These are phyloP conservation scores for Pollenia labialis DNA, from an alignment of 2,888 invertebrate species.

Conservation along the genomic window DNA sequence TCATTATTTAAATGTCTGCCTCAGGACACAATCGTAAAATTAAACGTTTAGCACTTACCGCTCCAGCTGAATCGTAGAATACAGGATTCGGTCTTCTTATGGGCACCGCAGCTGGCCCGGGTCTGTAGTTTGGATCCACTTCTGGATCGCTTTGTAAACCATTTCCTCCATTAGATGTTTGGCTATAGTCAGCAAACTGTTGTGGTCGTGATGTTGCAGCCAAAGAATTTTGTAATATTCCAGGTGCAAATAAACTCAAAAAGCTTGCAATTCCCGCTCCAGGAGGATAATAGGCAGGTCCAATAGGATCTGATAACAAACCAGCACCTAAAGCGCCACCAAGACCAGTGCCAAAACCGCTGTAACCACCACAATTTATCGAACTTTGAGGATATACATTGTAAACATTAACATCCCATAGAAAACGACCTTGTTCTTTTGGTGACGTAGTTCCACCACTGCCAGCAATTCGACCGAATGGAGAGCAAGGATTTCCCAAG, in stretches of 20 bases:
- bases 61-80: constrained; percentile 78
- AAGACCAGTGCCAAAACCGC: constrained; percentile 74
- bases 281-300: constrained; percentile 67
- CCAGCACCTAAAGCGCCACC: constrained; percentile 73
- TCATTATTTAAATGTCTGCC: too few relatives aligned
- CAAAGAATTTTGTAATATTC: constrained; percentile 78
- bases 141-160: constrained; percentile 79
- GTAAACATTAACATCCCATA: constrained; percentile 82
- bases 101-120: constrained; percentile 61
- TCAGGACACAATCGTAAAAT: too few relatives aligned
- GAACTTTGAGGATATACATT: constrained; percentile 77
- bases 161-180: constrained; percentile 41
- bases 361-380: constrained; percentile 47
- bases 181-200: constrained; percentile 52
- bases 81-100: constrained; percentile 78
- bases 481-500: constrained; percentile 75
- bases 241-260: constrained; percentile 80
- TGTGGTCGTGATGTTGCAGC: constrained; percentile 75
- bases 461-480: constrained; percentile 77
- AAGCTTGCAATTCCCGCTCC: constrained; percentile 79
- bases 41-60: constrained; percentile 75
- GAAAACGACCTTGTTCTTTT: constrained; percentile 80
- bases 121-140: constrained; percentile 79
- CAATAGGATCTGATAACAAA: constrained; percentile 78
- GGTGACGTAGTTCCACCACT: constrained; percentile 72